Evolutionary conservation across 1,140 invertebrate genomes (phyloP), one percentile per base, ranked within the genome.

Genomic region (Wiebesia pumilae): DNA sequence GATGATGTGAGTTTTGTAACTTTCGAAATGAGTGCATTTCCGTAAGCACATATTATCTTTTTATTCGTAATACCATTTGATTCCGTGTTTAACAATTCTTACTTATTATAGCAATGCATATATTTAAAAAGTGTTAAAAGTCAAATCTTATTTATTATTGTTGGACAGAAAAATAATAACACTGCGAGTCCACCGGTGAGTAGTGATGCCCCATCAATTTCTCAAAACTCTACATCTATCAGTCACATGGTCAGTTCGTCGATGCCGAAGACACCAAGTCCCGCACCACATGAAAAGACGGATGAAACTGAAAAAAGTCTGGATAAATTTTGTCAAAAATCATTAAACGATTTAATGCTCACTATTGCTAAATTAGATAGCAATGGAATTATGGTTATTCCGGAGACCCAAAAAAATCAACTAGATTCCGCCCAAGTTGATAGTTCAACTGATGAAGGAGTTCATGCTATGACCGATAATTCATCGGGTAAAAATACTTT

Each of bases 351-450:
- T 94, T 92, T 97, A 79, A 97, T 97, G 95, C 96, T 96, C 67
- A 97, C 97, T 33, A 97, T 97, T 89, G 96, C 96, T 47, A 97
- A 97, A 94, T 92, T 97, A 86, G 96, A 97, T 93, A 97, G 96
- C 51, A 97, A 97, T 93, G 97, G 97, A 30, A 97, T 97, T 85
- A 95, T 97, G 89, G 96, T 97, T 30, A 92, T 95, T 88, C 95
- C 95, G 4, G 95, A 95, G 87, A 94, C 93, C 30, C 94, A 94
- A 71, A 91, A 91, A 88, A 91, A 90, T 89, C 93, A 93, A 78
- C 83, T 92, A 86, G 94, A 94, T 65, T 91, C 92, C 0, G 87
- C 91, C 10, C 93, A 94, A 79, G 93, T 94, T 2, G 93, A 94
- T 54, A 94, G 93, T 78, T 94, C 93, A 0, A 94, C 93, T 0